These are phyloP conservation scores for Apotomis turbidana DNA, from an alignment of 2,888 invertebrate genomes.

Conservation along the genomic window DNA sequence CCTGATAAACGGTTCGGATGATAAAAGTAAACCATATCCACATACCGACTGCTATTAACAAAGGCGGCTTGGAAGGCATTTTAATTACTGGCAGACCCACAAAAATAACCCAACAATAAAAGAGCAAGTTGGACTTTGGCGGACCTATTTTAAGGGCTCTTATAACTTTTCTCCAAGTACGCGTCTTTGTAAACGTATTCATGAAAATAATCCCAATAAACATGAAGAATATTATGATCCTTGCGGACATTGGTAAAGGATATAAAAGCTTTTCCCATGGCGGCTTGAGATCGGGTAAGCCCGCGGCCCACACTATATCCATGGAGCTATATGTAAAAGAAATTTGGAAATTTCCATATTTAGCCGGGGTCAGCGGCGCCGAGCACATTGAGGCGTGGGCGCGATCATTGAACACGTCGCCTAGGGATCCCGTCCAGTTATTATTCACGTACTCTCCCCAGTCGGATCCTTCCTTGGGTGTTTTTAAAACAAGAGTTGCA, in stretches of 20 bases:
- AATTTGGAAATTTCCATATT: conserved; percentile 65
- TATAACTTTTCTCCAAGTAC: conserved; percentile 50
- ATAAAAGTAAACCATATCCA: conserved; percentile 67
- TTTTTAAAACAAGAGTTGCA: conserved; percentile 57
- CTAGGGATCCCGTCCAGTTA: conserved; percentile 69
- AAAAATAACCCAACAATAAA: conserved; percentile 64
- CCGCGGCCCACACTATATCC: conserved; percentile 65
- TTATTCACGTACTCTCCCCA: conserved; percentile 56
- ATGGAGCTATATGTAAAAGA: conserved; percentile 63
- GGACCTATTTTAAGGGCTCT: conserved; percentile 50
- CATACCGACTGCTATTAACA: conserved; percentile 53
- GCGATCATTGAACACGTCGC: conserved; percentile 58
- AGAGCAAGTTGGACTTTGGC: conserved; percentile 57
- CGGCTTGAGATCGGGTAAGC: conserved; percentile 53
- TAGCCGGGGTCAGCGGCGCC: conserved; percentile 55
- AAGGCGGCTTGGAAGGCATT: conserved; percentile 52
- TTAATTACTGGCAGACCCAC: conserved; percentile 58
- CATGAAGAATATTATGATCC: conserved; percentile 53
- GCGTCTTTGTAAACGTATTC: conserved; percentile 52
- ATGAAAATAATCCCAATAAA: conserved; percentile 57
- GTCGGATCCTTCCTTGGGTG: conserved; percentile 50
- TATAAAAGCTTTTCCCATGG: conserved; percentile 63
- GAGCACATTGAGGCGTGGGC: conserved; percentile 60
- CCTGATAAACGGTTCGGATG: conserved; percentile 64
- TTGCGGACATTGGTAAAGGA: conserved; percentile 55